Percentiles rank a stretch among this genome's conserved stretches.
phyloP scores from a whole-genome alignment of 2,888 invertebrate species.

The Agrotis clavis region DNA sequence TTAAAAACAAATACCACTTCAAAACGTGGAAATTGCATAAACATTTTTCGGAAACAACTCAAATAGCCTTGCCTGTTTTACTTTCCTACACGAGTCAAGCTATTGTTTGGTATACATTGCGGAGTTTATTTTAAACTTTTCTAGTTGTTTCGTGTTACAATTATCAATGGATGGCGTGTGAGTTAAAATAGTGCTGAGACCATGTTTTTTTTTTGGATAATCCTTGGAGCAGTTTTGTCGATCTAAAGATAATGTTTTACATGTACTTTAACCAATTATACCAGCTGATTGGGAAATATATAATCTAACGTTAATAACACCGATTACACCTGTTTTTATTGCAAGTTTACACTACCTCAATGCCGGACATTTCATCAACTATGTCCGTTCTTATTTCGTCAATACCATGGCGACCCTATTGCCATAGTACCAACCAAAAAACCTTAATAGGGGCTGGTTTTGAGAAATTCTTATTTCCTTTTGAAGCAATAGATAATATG shows the following conservation, averaged over 20 bases:
- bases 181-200: constrained; percentile 17
- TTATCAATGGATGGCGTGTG: constrained; percentile 26
- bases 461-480: neutral
- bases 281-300: constrained; percentile 35
- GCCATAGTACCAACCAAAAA: too few species aligned
- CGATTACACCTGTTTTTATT: neutral
- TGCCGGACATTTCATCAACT: neutral
- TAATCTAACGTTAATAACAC: neutral
- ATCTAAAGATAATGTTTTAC: constrained; percentile 34
- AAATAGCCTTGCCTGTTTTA: constrained; percentile 48
- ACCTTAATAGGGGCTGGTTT: too few species aligned
- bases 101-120: constrained; percentile 52
- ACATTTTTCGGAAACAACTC: constrained; percentile 51
- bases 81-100: constrained; percentile 45
- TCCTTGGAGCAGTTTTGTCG: constrained; percentile 63
- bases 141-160: constrained; percentile 21
- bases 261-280: constrained; percentile 48
- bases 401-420: neutral
- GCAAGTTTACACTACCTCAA: neutral
- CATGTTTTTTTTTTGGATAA: constrained; percentile 48
- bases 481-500: constrained; percentile 19
- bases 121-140: constrained; percentile 24
- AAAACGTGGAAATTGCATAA: constrained; percentile 52
- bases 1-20: constrained; percentile 35
- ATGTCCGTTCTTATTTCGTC: neutral